Evolutionary conservation across 2,113 vertebrate species (phyloP).

Genomic region (Penelope pileata): DNA sequence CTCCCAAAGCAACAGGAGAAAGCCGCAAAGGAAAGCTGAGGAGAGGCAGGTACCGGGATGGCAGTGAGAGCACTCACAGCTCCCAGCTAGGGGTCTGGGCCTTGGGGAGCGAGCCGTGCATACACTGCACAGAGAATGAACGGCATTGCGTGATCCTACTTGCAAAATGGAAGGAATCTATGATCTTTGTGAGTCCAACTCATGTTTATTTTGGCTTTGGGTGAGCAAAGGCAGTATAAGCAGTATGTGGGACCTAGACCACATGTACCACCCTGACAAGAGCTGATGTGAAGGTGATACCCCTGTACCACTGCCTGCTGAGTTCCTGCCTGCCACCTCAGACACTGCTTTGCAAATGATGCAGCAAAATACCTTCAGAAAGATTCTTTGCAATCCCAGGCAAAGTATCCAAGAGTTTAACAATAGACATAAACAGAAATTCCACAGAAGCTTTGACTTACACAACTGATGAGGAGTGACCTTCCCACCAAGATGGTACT

Average conservation of each 20-base stretch:
- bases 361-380: no score
- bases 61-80: not conserved
- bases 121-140: not conserved
- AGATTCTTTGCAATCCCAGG: no score
- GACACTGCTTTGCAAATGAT: no score
- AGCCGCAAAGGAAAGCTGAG: not conserved
- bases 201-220: not conserved
- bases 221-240: not conserved
- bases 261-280: not conserved
- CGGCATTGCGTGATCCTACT: accelerated
- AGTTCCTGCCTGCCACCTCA: not conserved
- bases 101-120: not conserved
- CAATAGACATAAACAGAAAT: no score
- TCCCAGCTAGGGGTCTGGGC: not conserved
- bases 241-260: not conserved
- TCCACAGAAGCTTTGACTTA: no score
- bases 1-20: not conserved
- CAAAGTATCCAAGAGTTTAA: no score
- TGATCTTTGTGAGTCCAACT: not conserved
- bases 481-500: no score
- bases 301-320: not conserved
- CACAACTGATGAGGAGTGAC: no score
- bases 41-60: not conserved
- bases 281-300: not conserved
- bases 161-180: not conserved